A percentile compares a stretch with the other conserved stretches of the same genome.
These are phyloP conservation scores for Rhyacophila evoluta DNA, from an alignment of 2,888 invertebrate species.

Conservation along the genomic window DNA sequence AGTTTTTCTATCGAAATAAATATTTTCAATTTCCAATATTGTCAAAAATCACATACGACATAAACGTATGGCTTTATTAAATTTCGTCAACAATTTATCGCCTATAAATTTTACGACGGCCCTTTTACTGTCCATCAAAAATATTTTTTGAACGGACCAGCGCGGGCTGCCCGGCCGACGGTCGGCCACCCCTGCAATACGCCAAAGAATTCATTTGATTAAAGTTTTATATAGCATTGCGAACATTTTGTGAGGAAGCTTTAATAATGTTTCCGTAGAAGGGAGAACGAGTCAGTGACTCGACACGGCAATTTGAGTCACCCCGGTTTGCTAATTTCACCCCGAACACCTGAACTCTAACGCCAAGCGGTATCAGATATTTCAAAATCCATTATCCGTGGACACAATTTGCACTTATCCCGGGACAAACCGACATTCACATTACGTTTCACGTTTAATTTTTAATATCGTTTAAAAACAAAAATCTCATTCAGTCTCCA, in stretches of 20 bases:
- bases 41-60: neutral
- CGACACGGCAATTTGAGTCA: slow-evolving; percentile 15
- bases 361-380: neutral
- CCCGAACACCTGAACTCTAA: neutral
- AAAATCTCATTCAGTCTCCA: too few species aligned
- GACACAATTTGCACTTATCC: neutral
- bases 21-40: neutral
- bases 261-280: slow-evolving; percentile 30
- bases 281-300: neutral
- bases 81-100: neutral
- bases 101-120: slow-evolving; percentile 19
- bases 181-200: neutral
- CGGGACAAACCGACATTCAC: too few species aligned
- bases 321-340: slow-evolving; percentile 14
- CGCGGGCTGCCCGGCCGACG: neutral
- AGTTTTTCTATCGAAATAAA: neutral
- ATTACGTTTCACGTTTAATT: too few species aligned
- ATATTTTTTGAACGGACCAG: neutral
- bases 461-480: too few species aligned
- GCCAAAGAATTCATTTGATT: slow-evolving; percentile 46
- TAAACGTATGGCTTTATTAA: neutral
- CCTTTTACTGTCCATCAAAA: slow-evolving; percentile 18
- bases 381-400: neutral
- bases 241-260: neutral
- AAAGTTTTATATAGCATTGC: slow-evolving; percentile 39